Percentiles rank a stretch among this genome's conserved stretches.
Conservation (phyloP, 2,113 vertebrate species). For the Lophotis ruficrista region DNA sequence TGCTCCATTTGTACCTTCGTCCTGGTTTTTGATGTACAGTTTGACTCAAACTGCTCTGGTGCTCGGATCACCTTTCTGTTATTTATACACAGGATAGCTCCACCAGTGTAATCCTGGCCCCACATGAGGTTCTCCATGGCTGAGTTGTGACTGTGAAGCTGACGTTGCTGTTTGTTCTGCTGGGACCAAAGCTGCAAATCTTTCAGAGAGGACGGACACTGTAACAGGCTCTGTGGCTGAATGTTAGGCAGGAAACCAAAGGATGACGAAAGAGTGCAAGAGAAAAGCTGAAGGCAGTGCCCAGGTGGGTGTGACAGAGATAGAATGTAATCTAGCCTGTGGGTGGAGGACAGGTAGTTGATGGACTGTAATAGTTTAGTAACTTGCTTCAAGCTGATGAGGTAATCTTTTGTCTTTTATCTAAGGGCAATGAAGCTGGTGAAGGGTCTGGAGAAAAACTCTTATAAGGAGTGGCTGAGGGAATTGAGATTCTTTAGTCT, state of each 20-base stretch:
- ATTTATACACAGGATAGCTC: accelerated
- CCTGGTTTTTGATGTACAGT: background rate
- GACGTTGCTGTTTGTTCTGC: background rate
- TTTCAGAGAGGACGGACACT: background rate
- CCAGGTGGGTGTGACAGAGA: background rate
- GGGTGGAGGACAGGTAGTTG: background rate
- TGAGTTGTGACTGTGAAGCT: background rate
- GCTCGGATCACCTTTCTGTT: background rate
- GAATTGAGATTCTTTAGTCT: too few species aligned
- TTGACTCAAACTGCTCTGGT: background rate
- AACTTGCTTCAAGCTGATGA: background rate
- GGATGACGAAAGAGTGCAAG: background rate
- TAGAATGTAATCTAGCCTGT: background rate
- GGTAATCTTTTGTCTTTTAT: background rate
- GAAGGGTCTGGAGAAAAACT: too few species aligned
- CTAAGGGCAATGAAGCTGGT: too few species aligned
- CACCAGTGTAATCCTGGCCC: background rate
- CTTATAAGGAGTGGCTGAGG: too few species aligned
- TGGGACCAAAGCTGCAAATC: background rate
- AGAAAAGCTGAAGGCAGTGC: background rate
- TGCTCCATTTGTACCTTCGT: background rate
- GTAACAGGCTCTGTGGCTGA: background rate
- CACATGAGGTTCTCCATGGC: background rate
- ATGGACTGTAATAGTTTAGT: background rate
- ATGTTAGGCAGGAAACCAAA: background rate